Conservation (phyloP, 2,888 invertebrate genomes). For the Trichogramma evanescens region DNA sequence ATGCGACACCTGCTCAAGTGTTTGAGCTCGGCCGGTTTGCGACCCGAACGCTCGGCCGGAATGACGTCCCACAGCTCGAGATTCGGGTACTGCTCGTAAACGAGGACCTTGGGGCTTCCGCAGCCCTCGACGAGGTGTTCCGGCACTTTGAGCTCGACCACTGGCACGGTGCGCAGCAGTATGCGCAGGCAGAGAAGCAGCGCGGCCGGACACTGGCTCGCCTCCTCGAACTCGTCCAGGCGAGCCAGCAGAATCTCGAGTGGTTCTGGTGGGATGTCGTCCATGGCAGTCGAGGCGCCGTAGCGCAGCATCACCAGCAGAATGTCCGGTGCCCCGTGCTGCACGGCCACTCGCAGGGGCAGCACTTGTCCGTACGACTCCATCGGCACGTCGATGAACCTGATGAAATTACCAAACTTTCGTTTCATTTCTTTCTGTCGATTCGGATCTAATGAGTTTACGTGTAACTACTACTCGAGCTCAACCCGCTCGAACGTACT, state of each 20-base stretch:
- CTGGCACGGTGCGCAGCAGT: constrained; percentile 59
- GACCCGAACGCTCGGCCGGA: constrained; percentile 56
- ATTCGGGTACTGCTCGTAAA: constrained; percentile 46
- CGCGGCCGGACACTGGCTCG: constrained; percentile 57
- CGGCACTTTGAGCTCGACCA: constrained; percentile 45
- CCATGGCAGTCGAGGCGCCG: constrained; percentile 52
- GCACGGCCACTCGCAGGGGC: constrained; percentile 67
- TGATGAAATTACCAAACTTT: constrained; percentile 20
- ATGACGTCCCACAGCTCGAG: constrained; percentile 56
- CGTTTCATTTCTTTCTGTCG: neutral
- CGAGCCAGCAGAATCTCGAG: constrained; percentile 60
- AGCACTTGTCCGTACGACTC: constrained; percentile 71
- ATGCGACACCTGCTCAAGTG: constrained; percentile 70
- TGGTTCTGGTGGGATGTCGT: constrained; percentile 56
- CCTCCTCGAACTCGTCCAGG: constrained; percentile 53
- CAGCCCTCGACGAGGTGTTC: constrained; percentile 35
- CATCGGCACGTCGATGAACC: constrained; percentile 74
- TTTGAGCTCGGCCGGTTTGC: constrained; percentile 63
- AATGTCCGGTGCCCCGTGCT: constrained; percentile 69
- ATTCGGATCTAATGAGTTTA: too few species aligned
- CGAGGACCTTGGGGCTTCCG: constrained; percentile 35
- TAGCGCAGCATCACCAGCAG: constrained; percentile 60
- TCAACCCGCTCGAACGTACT: neutral
- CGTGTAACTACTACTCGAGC: neutral
- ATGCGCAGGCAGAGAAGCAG: constrained; percentile 64